phyloP scores from a whole-genome alignment of 1,140 invertebrate genomes.

The Aethina tumida region DNA sequence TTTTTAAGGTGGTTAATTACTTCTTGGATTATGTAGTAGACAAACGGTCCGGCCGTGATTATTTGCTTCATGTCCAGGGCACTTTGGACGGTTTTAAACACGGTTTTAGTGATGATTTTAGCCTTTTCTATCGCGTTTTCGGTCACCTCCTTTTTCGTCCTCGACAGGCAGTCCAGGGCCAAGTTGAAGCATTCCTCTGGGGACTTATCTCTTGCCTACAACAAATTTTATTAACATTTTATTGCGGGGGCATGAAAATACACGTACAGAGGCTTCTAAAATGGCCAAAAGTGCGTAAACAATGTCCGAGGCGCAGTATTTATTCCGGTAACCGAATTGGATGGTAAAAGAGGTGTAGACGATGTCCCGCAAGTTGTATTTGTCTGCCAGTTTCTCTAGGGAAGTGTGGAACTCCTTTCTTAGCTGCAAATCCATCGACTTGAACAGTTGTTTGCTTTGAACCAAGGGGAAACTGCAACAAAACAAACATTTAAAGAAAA shows the following conservation, averaged over 20 bases:
- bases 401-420: constrained; percentile 66
- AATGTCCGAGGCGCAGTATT: constrained; percentile 72
- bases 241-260: constrained; percentile 1
- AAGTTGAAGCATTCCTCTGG: constrained; percentile 61
- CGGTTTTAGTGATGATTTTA: constrained; percentile 58
- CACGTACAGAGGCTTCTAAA: constrained; percentile 61
- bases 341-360: constrained; percentile 67
- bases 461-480: constrained; percentile 62
- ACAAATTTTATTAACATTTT: constrained; percentile 8
- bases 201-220: constrained; percentile 41
- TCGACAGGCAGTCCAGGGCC: constrained; percentile 61
- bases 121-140: constrained; percentile 64
- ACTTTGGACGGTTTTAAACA: constrained; percentile 72
- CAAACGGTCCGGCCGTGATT: constrained; percentile 77
- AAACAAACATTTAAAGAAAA: constrained; percentile 6
- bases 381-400: constrained; percentile 65
- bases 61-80: constrained; percentile 74
- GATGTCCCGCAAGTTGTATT: constrained; percentile 69
- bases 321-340: constrained; percentile 71
- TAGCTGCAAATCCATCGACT: constrained; percentile 78
- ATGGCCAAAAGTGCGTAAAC: constrained; percentile 72
- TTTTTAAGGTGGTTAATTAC: constrained; percentile 33
- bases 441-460: constrained; percentile 77
- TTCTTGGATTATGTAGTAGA: constrained; percentile 77
- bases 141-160: constrained; percentile 51